Evolutionary conservation across 2,113 vertebrate genomes (phyloP).

Genomic region (Clarias batrachus): DNA sequence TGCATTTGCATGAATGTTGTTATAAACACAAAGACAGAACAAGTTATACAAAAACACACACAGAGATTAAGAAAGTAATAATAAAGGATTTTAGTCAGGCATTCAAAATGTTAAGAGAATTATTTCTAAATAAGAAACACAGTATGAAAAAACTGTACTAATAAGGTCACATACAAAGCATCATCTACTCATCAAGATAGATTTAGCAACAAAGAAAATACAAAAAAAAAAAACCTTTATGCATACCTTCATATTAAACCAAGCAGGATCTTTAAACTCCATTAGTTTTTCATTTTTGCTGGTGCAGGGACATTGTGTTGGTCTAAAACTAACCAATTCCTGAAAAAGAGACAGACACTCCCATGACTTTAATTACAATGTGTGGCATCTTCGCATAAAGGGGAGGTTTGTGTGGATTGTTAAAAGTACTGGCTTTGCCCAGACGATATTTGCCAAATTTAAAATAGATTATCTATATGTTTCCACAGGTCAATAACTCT

Average conservation of each 20-base stretch:
- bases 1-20: neutral
- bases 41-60: neutral
- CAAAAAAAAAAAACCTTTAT: neutral
- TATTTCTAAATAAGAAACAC: neutral
- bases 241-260: constrained; percentile 9
- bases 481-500: too few species aligned
- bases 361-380: constrained; percentile 36
- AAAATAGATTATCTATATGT: too few species aligned
- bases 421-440: neutral
- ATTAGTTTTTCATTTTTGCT: neutral
- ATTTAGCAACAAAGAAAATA: neutral
- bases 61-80: neutral
- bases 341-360: constrained; percentile 1
- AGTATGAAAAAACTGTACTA: neutral
- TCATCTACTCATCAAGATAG: neutral
- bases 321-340: neutral
- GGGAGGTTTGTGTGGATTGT: neutral
- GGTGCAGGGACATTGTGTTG: neutral
- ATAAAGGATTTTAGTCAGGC: neutral
- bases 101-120: neutral
- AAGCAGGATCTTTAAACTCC: neutral
- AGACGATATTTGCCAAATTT: neutral
- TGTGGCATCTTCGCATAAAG: neutral
- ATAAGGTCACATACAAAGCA: neutral
- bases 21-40: neutral